phyloP scores from a whole-genome alignment of 2,888 invertebrate species.

The Stegophylla sp. region DNA sequence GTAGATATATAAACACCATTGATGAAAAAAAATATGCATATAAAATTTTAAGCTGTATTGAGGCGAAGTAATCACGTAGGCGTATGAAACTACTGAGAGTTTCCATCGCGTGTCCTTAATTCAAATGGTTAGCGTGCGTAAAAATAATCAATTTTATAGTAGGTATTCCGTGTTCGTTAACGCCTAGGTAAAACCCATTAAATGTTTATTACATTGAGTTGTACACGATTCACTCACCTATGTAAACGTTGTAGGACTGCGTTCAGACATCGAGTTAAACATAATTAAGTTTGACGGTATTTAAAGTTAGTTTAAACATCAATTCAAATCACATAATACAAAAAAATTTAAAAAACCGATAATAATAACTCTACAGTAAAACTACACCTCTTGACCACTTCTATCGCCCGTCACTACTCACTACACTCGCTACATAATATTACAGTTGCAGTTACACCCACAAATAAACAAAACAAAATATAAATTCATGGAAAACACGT shows the following conservation, averaged over 20 bases:
- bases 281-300: constrained; percentile 10
- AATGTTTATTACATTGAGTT: not conserved
- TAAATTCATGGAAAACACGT: constrained; percentile 23
- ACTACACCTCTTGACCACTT: not conserved
- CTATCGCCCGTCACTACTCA: not conserved
- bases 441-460: constrained; percentile 53
- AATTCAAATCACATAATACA: constrained; percentile 40
- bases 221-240: constrained; percentile 14
- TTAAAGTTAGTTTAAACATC: not conserved
- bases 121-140: not conserved
- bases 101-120: not conserved
- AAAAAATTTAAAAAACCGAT: constrained; percentile 20
- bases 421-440: no score
- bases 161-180: not conserved
- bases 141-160: constrained; percentile 36
- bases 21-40: not conserved
- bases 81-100: not conserved
- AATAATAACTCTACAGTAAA: not conserved
- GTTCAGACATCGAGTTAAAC: not conserved
- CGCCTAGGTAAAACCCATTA: constrained; percentile 13
- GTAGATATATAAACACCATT: constrained; percentile 3
- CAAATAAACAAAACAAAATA: constrained; percentile 54
- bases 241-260: not conserved
- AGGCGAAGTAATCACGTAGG: not conserved
- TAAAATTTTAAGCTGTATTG: not conserved